A percentile compares a stretch with the other conserved stretches of the same genome.
phyloP scores from a whole-genome alignment of 1,140 invertebrate species.

The Wiebesia pumilae region DNA sequence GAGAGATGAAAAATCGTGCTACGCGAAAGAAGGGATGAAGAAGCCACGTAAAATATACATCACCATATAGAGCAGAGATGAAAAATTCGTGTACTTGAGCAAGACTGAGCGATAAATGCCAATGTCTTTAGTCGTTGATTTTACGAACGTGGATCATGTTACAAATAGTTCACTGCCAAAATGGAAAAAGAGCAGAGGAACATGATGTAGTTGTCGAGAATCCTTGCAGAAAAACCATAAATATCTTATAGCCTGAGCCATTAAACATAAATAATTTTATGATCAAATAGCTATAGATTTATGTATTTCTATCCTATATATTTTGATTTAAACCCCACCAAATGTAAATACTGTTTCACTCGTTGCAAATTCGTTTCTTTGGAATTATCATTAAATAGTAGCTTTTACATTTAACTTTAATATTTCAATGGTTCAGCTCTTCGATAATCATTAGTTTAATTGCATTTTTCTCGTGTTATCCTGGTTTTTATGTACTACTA shows the following conservation, averaged over 20 bases:
- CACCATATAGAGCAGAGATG: background rate
- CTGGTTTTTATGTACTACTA: too few relatives aligned
- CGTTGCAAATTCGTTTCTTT: background rate
- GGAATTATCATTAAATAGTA: too few relatives aligned
- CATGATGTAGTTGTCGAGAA: background rate
- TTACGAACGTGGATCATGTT: background rate
- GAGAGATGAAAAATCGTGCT: background rate
- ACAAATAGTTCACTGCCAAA: background rate
- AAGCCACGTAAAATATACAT: background rate
- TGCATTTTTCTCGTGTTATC: background rate
- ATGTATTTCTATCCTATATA: background rate
- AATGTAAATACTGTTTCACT: background rate
- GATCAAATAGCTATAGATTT: background rate
- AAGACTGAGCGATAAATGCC: background rate
- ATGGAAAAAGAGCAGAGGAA: background rate
- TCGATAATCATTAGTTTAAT: background rate
- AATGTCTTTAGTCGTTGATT: background rate
- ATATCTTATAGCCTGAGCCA: background rate
- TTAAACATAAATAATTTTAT: constrained; percentile 20
- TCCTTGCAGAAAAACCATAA: constrained; percentile 6
- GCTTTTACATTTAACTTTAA: background rate
- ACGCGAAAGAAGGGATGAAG: background rate
- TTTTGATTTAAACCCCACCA: background rate
- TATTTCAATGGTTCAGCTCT: background rate
- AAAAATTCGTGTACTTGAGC: background rate